Evolutionary conservation across 2,888 invertebrate genomes (phyloP), one percentile per base, ranked within the genome.

Genomic region (Schrankia costaestrigalis): DNA sequence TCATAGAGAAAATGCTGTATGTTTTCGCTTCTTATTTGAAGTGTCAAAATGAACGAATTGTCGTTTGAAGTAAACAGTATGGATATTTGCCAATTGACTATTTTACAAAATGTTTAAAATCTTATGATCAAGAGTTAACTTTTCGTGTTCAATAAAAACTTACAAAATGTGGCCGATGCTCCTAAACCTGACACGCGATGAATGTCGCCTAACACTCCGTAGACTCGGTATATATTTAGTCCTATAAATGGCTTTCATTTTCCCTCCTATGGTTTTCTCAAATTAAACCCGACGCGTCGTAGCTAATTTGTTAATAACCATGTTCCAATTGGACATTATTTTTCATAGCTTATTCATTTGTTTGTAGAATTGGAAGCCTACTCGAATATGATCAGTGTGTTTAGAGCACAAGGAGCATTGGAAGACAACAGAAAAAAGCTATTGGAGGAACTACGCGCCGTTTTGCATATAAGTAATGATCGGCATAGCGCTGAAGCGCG

Each of bases 401-500:
- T 97, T 75, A 91, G 97, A 83, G 97, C 97, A 63, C 97, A 97
- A 89, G 97, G 97, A 55, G 91, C 93, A 67, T 91, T 97, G 41
- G 94, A 92, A 72, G 92, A 92, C 66, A 93, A 93, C 68, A 96
- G 96, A 90, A 92, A 93, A 71, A 94, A 93, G 79, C 83, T 97
- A 63, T 89, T 97, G 31, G 93, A 93, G 74, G 95, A 97, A 71
- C 90, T 97, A 56, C 93, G 95, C 68, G 90, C 91, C 74, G 90
- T 92, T 71, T 91, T 94, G 77, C 95, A 95, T 82, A 97, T 97
- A 78, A 93, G 95, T 44, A 92, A 93, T 71, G 97, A 97, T 79
- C 90, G 97, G 59, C 97, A 97, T 83, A 93, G 95, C 66, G 97
- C 97, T 34, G 97, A 97, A 89, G 92, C 97, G 59, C 91, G 97